Evolutionary conservation across 1,140 invertebrate genomes (phyloP), one percentile per base, ranked within the genome.

Genomic region (Hyles euphorbiae): DNA sequence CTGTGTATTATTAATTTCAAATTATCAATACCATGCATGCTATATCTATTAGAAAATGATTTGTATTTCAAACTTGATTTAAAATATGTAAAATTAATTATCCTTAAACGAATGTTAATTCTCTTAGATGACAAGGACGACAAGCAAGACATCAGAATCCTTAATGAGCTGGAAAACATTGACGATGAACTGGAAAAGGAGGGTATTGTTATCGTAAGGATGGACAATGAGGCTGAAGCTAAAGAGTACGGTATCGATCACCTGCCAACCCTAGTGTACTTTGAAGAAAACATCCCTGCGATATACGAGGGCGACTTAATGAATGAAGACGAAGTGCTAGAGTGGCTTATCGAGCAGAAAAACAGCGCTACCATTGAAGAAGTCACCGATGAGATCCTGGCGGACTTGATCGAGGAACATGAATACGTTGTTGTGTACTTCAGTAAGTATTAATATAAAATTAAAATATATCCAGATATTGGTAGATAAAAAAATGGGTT

Each of bases 401-500:
- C 92, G 64, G 94, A 95, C 76, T 90, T 98, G 5, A 96, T 98
- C 68, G 94, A 95, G 65, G 95, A 97, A 72, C 95, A 97, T 76
- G 96, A 97, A 92, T 98, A 98, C 83, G 96, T 98, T 10, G 96
- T 97, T 22, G 96, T 97, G 22, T 97, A 97, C 77, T 98, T 98
- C 87, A 98, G 96, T 94, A 87, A 91, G 93, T 92, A 49, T 54
- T 57, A 36, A 34, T 57, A 12, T 22, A 22, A 22, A 22, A 22
- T 40, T 40, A 5, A 40, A 5, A 40, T 5, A 5, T 40, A 40
- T 40, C 36, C 5, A 5, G 8, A 40, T 40, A 5, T 5, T 5
- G 4, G 4, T 40, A 5, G 8, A 5, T 40, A 1, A 40, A 40
- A 40, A 40, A 40, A 40, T 5, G 8, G 8, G 36, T 40, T 40